Conservation (phyloP, 2,888 invertebrate species). For the Linnaemya tessellans region DNA sequence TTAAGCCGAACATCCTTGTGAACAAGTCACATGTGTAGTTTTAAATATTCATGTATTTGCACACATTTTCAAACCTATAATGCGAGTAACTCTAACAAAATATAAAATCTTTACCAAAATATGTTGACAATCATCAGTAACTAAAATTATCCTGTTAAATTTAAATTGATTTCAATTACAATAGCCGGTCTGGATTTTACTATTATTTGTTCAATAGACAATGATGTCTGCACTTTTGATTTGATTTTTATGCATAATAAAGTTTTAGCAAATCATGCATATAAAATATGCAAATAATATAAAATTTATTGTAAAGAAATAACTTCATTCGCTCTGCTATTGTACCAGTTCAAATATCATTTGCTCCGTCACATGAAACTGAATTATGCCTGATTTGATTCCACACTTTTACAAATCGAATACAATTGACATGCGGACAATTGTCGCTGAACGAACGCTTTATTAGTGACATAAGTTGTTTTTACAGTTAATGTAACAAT, state of each 20-base stretch:
- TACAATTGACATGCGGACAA: slow-evolving; percentile 40
- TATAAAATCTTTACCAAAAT: not conserved
- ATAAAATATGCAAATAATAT: slow-evolving; percentile 41
- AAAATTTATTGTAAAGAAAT: not conserved
- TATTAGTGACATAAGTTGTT: slow-evolving; percentile 2
- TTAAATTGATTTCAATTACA: slow-evolving; percentile 42
- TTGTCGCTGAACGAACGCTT: slow-evolving; percentile 7
- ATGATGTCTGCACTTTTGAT: slow-evolving; percentile 65
- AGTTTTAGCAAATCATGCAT: slow-evolving; percentile 50
- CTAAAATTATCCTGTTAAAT: slow-evolving; percentile 25
- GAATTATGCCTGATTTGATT: slow-evolving; percentile 48
- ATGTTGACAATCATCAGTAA: slow-evolving; percentile 1
- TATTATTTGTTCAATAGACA: slow-evolving; percentile 43
- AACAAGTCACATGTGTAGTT: not conserved
- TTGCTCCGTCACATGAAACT: slow-evolving; percentile 26
- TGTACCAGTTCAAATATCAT: slow-evolving; percentile 17
- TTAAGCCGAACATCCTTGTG: not conserved
- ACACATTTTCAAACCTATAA: not conserved
- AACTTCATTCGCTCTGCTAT: not conserved
- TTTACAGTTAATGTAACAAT: not conserved
- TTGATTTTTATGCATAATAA: slow-evolving; percentile 24
- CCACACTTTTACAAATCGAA: slow-evolving; percentile 14
- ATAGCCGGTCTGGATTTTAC: slow-evolving; percentile 32
- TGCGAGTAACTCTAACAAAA: not conserved
- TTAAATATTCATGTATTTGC: not conserved